phyloP scores from a whole-genome alignment of 2,113 vertebrate species.

The Trochalopteron elliotii region DNA sequence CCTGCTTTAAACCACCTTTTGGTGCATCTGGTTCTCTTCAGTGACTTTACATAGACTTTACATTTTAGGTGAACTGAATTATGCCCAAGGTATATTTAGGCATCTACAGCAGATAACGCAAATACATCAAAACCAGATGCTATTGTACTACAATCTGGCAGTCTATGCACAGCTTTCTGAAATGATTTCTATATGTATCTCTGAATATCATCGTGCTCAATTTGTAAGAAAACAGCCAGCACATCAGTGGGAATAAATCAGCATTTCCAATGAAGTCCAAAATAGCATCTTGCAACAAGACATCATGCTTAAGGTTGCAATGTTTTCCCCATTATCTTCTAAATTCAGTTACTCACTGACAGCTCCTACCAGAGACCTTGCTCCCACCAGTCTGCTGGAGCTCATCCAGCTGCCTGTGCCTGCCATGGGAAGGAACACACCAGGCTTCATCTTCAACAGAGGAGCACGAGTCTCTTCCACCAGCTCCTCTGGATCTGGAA shows the following conservation, averaged over 20 bases:
- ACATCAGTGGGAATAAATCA: neutral
- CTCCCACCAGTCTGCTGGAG: constrained; percentile 1
- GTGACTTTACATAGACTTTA: neutral
- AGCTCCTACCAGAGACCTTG: neutral
- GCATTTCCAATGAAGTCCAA: accelerated
- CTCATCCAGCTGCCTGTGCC: neutral
- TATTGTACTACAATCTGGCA: neutral
- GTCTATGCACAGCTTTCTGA: neutral
- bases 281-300: neutral
- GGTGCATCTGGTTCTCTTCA: neutral
- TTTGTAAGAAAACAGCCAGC: neutral
- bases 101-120: neutral
- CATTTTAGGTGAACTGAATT: neutral
- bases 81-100: neutral
- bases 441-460: neutral
- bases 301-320: neutral
- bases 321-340: neutral
- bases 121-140: neutral
- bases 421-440: neutral
- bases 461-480: neutral
- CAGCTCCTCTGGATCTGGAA: neutral
- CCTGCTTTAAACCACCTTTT: neutral
- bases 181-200: accelerated
- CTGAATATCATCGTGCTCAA: accelerated
- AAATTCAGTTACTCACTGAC: neutral